Conservation (phyloP, 1,140 invertebrate genomes). For the Zeugodacus cucurbitae region DNA sequence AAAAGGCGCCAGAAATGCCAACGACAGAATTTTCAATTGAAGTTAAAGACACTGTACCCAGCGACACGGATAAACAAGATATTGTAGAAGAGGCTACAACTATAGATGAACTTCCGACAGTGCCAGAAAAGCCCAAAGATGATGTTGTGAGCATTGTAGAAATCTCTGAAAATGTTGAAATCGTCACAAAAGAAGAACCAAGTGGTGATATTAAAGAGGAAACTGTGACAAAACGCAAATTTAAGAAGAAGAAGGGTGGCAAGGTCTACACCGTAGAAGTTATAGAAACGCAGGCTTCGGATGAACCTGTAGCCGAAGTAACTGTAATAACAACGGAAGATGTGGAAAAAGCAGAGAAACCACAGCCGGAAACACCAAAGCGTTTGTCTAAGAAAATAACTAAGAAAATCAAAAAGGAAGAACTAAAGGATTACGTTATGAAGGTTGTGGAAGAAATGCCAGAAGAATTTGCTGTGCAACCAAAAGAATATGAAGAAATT, state of each 20-base stretch:
- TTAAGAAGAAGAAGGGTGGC: conserved; percentile 61
- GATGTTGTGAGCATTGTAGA: conserved; percentile 34
- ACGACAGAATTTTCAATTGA: neutral
- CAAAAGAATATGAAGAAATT: conserved; percentile 47
- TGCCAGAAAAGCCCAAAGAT: conserved; percentile 43
- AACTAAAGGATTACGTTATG: conserved; percentile 57
- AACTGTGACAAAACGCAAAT: conserved; percentile 66
- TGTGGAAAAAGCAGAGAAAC: conserved; percentile 46
- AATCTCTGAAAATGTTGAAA: conserved; percentile 40
- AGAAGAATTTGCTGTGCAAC: neutral
- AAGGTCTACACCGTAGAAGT: conserved; percentile 68
- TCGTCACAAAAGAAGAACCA: conserved; percentile 48
- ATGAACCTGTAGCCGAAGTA: conserved; percentile 55
- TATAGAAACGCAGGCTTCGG: conserved; percentile 56
- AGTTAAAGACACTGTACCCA: conserved; percentile 19
- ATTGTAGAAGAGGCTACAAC: neutral
- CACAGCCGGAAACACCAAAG: conserved; percentile 47
- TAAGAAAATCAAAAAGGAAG: conserved; percentile 57
- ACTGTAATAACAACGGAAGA: conserved; percentile 61
- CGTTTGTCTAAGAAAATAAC: conserved; percentile 55
- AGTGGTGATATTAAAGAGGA: conserved; percentile 60
- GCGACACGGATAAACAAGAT: neutral
- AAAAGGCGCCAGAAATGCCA: neutral
- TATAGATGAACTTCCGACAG: neutral
- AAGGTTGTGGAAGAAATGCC: conserved; percentile 54